Base-by-base conservation (phyloP, 1,140 invertebrate genomes). In the Myzus persicae region DNA sequence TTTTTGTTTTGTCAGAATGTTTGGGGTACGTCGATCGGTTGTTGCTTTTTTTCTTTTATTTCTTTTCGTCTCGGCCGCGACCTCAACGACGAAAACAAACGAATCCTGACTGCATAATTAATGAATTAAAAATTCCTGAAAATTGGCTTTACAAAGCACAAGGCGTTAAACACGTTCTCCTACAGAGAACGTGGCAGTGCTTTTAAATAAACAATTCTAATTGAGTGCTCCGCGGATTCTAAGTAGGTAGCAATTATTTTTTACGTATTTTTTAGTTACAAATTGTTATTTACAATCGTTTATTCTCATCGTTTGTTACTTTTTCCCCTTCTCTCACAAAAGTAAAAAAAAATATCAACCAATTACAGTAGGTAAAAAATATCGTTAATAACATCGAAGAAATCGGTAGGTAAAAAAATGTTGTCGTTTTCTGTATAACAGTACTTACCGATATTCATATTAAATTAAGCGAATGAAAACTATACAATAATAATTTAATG, bases 171-270 rank as follows among this genome's bases (percentile, higher is more conserved):
- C 22, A 82, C 36, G 22, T 82, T 82, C 1, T 38, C 20, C 20
- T 7, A 2, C 1, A 5, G 22, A 38, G 3, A 82, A 82, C 36
- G 76, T 38, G 22, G 20, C 22, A 38, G n/a, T 82, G n/a, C 2
- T 82, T 82, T 82, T 22, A 40, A 38, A 38, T 82, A 38, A 36
- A 82, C 36, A 82, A 82, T 82, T 82, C 22, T 82, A 82, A 82
- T 82, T 82, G 76, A 38, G n/a, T 38, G 76, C 36, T 82, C 22
- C 6, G 36, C 22, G 20, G 36, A 82, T 22, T 82, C 18, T 82
- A 82, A 82, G 36, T 82, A 82, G 36, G 36, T 18, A 67, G 59
- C 59, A 82, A 82, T 82, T 82, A 82, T 36, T 76, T 82, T 82
- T 51, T 51, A 51, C 48, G 48, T 51, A 51, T 51, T 51, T 82